Evolutionary conservation across 2,888 invertebrate species (phyloP).

Genomic region (Aspidiotus rigidus): DNA sequence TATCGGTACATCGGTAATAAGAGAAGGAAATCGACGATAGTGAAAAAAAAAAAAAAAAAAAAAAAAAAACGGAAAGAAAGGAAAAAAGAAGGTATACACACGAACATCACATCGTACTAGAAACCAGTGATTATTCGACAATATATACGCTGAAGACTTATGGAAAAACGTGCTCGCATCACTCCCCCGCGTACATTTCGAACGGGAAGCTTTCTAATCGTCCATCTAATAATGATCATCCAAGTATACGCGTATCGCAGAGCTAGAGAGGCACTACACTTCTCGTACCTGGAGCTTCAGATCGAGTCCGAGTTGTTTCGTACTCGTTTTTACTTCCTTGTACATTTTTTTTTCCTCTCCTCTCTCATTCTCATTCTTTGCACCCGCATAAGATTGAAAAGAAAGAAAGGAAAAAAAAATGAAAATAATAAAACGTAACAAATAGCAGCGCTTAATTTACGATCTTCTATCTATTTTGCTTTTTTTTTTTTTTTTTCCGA

Average conservation of each 20-base stretch:
- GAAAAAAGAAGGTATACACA: slow-evolving; percentile 13
- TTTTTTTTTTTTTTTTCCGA: no score
- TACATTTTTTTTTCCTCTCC: not conserved
- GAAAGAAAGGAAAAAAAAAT: not conserved
- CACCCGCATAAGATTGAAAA: slow-evolving; percentile 21
- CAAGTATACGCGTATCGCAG: not conserved
- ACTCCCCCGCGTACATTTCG: slow-evolving; percentile 14
- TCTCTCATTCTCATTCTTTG: slow-evolving; percentile 5
- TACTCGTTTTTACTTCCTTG: not conserved
- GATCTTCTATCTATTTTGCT: no score
- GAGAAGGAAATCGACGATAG: not conserved
- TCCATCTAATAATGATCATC: slow-evolving; percentile 28
- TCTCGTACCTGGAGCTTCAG: not conserved
- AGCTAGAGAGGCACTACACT: no score
- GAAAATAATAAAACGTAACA: slow-evolving; percentile 6
- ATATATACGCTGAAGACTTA: slow-evolving; percentile 25
- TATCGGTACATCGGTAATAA: not conserved
- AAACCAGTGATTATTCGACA: slow-evolving; percentile 30
- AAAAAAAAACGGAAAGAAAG: not conserved
- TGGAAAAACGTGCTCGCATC: slow-evolving; percentile 27
- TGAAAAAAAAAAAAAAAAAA: not conserved
- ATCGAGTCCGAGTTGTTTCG: not conserved
- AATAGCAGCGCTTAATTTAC: not conserved
- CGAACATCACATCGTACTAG: slow-evolving; percentile 12
- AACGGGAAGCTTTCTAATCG: slow-evolving; percentile 27